Evolutionary conservation across 2,113 vertebrate genomes (phyloP).

Genomic region (Pterocles gutturalis): DNA sequence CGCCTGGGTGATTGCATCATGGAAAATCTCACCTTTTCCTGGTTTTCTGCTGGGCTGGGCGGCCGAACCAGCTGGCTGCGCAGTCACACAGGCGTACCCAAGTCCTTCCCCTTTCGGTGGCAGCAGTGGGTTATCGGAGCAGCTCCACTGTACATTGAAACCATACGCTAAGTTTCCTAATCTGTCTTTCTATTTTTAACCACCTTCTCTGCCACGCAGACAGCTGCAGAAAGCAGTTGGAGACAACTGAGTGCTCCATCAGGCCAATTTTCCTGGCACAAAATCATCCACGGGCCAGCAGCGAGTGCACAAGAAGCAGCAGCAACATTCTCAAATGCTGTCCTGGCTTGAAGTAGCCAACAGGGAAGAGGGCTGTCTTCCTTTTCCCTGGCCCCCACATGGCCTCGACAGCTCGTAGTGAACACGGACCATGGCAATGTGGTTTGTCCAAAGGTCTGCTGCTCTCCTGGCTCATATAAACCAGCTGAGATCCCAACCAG

Average conservation of each 20-base stretch:
- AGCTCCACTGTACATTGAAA: not conserved
- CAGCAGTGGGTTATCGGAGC: constrained; percentile 12
- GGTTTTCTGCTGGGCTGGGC: not conserved
- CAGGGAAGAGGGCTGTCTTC: accelerated
- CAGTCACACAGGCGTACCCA: not conserved
- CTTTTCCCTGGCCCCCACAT: not conserved
- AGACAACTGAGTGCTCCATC: not conserved
- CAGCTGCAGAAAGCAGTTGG: constrained; percentile 41
- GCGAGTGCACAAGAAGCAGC: not conserved
- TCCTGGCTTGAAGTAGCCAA: accelerated
- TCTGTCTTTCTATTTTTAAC: constrained; percentile 32
- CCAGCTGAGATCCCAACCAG: not conserved
- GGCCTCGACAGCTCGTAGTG: not conserved
- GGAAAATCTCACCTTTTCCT: not conserved
- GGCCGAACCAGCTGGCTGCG: accelerated
- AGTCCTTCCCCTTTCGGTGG: constrained; percentile 44
- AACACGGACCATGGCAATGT: accelerated
- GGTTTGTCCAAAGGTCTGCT: not conserved
- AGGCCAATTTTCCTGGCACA: not conserved
- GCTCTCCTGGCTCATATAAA: not conserved
- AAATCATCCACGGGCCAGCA: not conserved
- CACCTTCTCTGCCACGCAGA: not conserved
- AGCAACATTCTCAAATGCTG: accelerated
- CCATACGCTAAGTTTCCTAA: not conserved
- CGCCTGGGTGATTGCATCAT: accelerated